phyloP scores from a whole-genome alignment of 1,140 invertebrate genomes.

The Lineus longissimus region DNA sequence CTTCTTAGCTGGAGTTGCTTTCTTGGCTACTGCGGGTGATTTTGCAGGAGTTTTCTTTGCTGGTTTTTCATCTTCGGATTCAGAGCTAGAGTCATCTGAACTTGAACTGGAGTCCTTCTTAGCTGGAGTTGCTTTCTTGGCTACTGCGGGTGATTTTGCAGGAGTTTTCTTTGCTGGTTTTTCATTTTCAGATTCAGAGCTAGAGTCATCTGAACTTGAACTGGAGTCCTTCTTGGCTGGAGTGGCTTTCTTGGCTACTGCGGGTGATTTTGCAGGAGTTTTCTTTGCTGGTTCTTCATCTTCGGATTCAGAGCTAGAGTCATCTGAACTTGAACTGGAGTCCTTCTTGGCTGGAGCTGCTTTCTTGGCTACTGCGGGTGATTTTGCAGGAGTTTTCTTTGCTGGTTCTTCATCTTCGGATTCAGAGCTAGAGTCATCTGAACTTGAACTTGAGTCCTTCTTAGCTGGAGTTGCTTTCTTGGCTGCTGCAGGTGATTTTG shows the following conservation, averaged over 20 bases:
- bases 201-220: background rate
- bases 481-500: background rate
- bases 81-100: background rate
- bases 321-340: conserved; percentile 3
- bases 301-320: background rate
- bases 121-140: conserved; percentile 11
- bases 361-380: background rate
- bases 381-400: too few relatives aligned
- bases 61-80: conserved; percentile 5
- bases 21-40: too few relatives aligned
- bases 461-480: conserved; percentile 8
- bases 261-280: background rate
- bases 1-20: conserved; percentile 15
- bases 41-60: conserved; percentile 9
- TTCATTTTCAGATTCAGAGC: conserved; percentile 15
- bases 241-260: background rate
- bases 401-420: conserved; percentile 3
- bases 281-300: background rate
- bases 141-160: background rate
- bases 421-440: conserved; percentile 15
- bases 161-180: background rate
- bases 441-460: conserved; percentile 21
- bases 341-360: background rate
- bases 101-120: too few relatives aligned
- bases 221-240: background rate